Percentiles rank a stretch among this genome's conserved stretches.
phyloP scores from a whole-genome alignment of 2,888 invertebrate genomes.

The Ormyrus pomaceus region DNA sequence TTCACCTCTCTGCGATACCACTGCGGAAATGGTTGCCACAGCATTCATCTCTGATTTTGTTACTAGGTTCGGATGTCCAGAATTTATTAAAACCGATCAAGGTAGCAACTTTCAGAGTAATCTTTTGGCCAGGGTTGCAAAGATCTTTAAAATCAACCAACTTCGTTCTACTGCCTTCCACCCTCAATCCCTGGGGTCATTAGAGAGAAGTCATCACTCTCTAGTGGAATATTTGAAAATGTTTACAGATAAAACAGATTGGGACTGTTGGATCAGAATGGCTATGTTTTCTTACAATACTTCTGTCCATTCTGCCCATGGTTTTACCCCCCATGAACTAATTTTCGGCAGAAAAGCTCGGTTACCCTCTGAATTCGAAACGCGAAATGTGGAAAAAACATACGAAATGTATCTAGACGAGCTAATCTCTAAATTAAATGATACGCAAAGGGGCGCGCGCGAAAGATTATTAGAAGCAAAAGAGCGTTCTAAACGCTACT shows the following conservation, averaged over 20 bases:
- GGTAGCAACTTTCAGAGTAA: neutral
- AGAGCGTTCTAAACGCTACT: constrained; percentile 20
- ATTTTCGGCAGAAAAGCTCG: neutral
- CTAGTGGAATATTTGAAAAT: neutral
- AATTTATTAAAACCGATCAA: neutral
- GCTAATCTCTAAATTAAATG: neutral
- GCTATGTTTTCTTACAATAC: too few relatives aligned
- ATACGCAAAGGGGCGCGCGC: constrained; percentile 17
- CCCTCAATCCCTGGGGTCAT: neutral
- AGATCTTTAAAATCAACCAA: neutral
- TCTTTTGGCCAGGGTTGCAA: neutral
- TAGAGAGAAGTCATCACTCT: neutral
- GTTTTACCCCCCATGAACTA: neutral
- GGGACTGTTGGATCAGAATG: too few relatives aligned
- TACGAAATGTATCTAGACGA: neutral
- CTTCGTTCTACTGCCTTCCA: neutral
- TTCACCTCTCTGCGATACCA: too few relatives aligned
- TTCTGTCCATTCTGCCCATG: too few relatives aligned
- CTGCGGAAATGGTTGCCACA: neutral
- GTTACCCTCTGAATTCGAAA: neutral
- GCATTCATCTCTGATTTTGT: neutral
- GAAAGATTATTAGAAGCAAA: constrained; percentile 28
- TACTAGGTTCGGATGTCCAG: neutral
- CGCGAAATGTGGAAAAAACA: neutral
- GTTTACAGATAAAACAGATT: neutral